Percentiles rank a stretch among this genome's conserved stretches.
These are phyloP conservation scores for Heptranchias perlo DNA, from an alignment of 2,113 vertebrate genomes.

Conservation along the genomic window DNA sequence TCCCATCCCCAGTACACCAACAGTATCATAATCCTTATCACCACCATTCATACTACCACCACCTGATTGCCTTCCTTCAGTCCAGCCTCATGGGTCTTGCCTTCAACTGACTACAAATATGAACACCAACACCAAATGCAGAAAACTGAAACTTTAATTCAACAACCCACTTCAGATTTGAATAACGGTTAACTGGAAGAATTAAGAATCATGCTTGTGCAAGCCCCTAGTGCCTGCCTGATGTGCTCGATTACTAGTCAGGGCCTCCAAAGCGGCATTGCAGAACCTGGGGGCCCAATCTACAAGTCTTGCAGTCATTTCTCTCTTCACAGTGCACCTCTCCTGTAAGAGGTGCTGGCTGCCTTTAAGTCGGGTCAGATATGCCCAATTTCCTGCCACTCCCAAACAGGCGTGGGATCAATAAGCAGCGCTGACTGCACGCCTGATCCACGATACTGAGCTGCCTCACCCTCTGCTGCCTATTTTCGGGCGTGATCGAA, in stretches of 20 bases:
- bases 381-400: not conserved
- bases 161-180: not conserved
- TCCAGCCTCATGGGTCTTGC: not conserved
- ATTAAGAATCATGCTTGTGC: not conserved
- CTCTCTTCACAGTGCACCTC: not conserved
- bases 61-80: not conserved
- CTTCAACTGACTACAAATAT: not conserved
- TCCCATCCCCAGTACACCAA: not conserved
- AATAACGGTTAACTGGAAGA: not conserved
- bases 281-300: not conserved
- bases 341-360: not conserved
- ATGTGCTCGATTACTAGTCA: not conserved
- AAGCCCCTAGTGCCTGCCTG: not conserved
- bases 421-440: too few species aligned
- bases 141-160: not conserved
- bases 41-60: not conserved
- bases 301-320: not conserved
- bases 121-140: not conserved
- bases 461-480: too few species aligned
- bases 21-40: not conserved
- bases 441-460: too few species aligned
- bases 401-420: not conserved
- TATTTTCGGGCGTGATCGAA: too few species aligned
- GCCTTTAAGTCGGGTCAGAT: not conserved
- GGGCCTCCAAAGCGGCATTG: not conserved